These are phyloP conservation scores for Odocoileus virginianus DNA, from an alignment of 2,113 vertebrate species.

Conservation along the genomic window DNA sequence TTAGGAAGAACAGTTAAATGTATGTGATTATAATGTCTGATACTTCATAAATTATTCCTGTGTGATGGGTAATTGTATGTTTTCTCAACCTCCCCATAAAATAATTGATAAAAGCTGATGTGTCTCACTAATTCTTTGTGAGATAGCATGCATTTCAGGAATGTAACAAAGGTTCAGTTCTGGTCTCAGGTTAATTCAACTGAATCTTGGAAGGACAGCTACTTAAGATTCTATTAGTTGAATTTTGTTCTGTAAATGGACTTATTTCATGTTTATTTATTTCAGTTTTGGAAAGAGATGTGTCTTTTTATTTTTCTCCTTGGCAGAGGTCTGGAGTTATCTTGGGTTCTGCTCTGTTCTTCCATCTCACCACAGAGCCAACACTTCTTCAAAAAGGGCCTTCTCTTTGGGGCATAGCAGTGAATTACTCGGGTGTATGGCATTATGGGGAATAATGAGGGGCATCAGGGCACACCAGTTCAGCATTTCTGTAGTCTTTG, in stretches of 20 bases:
- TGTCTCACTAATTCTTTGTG: not conserved
- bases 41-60: not conserved
- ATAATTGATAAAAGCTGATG: not conserved
- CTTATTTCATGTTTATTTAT: not conserved
- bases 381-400: not conserved
- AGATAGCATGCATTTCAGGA: not conserved
- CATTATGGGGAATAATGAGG: not conserved
- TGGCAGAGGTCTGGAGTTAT: not conserved
- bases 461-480: not conserved
- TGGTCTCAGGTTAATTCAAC: not conserved
- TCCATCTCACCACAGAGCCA: not conserved
- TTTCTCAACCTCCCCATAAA: not conserved
- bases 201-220: not conserved
- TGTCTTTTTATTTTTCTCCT: not conserved
- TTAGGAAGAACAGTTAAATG: not conserved
- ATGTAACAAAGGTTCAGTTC: not conserved
- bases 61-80: not conserved
- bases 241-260: not conserved
- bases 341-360: not conserved
- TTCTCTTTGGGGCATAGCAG: not conserved
- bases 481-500: not conserved
- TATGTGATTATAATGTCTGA: not conserved
- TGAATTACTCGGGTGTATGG: not conserved
- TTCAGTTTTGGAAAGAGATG: not conserved
- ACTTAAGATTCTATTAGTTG: not conserved